Evolutionary conservation across 2,113 vertebrate genomes (phyloP).

Genomic region (Semicossyphus pulcher): DNA sequence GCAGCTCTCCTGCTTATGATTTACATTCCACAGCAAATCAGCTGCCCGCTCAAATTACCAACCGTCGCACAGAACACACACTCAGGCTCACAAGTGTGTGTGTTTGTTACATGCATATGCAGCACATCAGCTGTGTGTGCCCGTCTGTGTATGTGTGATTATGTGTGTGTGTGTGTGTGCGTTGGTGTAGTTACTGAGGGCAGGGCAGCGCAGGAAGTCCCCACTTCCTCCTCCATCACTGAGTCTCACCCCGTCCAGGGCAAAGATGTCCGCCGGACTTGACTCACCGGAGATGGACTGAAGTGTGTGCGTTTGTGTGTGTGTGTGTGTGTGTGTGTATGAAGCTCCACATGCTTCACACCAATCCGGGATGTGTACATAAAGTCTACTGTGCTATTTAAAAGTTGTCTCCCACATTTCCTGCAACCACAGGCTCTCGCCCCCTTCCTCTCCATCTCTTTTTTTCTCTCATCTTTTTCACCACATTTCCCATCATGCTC

Average conservation of each 20-base stretch:
- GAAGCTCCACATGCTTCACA: slow-evolving; percentile 31
- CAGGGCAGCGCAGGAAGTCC: slow-evolving; percentile 66
- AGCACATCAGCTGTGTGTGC: slow-evolving; percentile 4
- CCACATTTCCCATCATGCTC: slow-evolving; percentile 17
- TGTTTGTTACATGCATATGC: background rate
- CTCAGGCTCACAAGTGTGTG: slow-evolving; percentile 8
- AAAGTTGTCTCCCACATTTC: slow-evolving; percentile 60
- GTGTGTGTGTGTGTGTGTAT: slow-evolving; percentile 1
- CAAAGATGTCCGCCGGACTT: slow-evolving; percentile 56
- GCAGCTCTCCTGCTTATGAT: too few relatives aligned
- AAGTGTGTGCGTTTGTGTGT: slow-evolving; percentile 19
- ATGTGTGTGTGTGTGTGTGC: background rate
- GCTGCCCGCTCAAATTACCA: slow-evolving; percentile 47
- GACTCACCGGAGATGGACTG: slow-evolving; percentile 48
- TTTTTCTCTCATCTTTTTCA: slow-evolving; percentile 7
- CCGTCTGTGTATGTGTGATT: background rate
- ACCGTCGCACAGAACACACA: slow-evolving; percentile 8
- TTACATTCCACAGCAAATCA: slow-evolving; percentile 66
- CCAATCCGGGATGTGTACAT: slow-evolving; percentile 27
- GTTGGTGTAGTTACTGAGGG: slow-evolving; percentile 40
- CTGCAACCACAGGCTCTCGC: slow-evolving; percentile 22
- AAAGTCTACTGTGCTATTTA: slow-evolving; percentile 53
- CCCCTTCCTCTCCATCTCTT: background rate
- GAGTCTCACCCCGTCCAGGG: slow-evolving; percentile 48
- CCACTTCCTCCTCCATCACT: slow-evolving; percentile 59